Percentiles rank a stretch among this genome's conserved stretches.
Evolutionary conservation across 2,113 vertebrate genomes (phyloP).

Genomic region (Vidua macroura): DNA sequence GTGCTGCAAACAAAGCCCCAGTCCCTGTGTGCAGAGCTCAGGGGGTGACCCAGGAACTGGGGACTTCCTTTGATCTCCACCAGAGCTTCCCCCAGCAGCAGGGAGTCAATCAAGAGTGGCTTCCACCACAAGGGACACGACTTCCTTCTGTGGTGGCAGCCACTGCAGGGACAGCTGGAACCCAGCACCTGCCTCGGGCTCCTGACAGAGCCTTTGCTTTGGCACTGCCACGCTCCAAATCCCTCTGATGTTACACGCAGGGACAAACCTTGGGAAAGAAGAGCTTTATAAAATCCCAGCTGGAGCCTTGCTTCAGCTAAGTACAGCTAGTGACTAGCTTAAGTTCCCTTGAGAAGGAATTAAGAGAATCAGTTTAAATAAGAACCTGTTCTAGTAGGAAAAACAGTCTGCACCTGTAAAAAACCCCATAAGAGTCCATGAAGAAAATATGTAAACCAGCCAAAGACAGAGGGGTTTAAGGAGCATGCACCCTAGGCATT

Average conservation of each 20-base stretch:
- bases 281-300: not conserved
- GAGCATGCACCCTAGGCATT: not conserved
- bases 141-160: not conserved
- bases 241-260: not conserved
- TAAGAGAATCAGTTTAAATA: not conserved
- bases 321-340: not conserved
- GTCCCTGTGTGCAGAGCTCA: not conserved
- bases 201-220: not conserved
- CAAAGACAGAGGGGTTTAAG: not conserved
- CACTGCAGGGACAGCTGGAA: not conserved
- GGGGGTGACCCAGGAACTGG: not conserved
- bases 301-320: not conserved
- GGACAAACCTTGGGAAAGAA: not conserved
- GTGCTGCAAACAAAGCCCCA: not conserved
- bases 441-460: not conserved
- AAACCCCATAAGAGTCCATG: not conserved
- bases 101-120: slow-evolving; percentile 5
- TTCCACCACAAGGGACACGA: slow-evolving; percentile 14
- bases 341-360: not conserved
- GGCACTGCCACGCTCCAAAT: not conserved
- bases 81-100: not conserved
- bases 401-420: not conserved
- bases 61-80: not conserved
- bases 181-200: not conserved
- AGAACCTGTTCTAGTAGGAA: not conserved